phyloP scores from a whole-genome alignment of 2,113 vertebrate genomes.

The Megaceryle torquata region DNA sequence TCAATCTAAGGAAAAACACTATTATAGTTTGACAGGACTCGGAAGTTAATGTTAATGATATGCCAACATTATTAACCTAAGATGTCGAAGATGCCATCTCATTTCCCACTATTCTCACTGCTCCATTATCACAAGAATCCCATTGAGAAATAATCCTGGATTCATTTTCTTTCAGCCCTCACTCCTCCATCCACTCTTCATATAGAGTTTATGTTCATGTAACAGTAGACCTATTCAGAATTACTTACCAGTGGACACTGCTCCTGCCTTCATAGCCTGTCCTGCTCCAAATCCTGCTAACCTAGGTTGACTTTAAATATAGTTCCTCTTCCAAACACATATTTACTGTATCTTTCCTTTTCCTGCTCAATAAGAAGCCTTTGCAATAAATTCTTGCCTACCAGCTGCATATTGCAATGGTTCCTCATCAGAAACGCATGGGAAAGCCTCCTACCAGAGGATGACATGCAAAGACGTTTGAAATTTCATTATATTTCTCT shows the following conservation, averaged over 20 bases:
- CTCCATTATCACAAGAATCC: neutral
- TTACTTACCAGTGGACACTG: neutral
- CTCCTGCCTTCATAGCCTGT: neutral
- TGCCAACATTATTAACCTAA: neutral
- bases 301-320: conserved; percentile 3
- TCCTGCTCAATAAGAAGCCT: neutral
- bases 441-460: neutral
- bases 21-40: neutral
- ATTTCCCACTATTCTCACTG: neutral
- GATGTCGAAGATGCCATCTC: neutral
- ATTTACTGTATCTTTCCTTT: neutral
- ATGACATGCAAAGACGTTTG: neutral
- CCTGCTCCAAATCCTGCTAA: neutral
- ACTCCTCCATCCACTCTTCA: neutral
- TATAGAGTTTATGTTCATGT: neutral
- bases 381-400: neutral
- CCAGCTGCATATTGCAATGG: neutral
- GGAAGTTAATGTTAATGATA: neutral
- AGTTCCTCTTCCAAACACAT: conserved; percentile 27
- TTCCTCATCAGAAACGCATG: neutral
- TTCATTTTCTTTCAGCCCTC: neutral
- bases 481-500: neutral
- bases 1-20: neutral
- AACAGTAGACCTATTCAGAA: neutral
- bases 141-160: neutral